Conservation (phyloP, 1,140 invertebrate genomes). For the Thaumatotibia leucotreta region DNA sequence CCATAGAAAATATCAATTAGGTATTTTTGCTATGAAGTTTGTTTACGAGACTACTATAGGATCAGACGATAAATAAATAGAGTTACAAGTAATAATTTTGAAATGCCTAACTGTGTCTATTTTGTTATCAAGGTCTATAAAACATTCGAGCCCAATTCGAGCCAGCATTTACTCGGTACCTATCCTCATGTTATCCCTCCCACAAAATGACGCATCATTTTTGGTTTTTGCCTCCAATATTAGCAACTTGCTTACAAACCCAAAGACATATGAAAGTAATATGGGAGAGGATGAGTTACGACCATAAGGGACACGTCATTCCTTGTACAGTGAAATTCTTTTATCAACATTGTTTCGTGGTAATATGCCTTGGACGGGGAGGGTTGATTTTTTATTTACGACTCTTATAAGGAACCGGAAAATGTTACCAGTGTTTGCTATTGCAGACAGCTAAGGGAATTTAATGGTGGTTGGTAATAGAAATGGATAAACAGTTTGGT, state of each 20-base stretch:
- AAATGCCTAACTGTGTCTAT: no score
- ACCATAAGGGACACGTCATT: slow-evolving; percentile 44
- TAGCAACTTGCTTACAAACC: slow-evolving; percentile 20
- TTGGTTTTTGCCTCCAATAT: slow-evolving; percentile 24
- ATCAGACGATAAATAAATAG: no score
- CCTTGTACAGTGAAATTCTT: slow-evolving; percentile 43
- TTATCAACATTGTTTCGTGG: slow-evolving; percentile 44
- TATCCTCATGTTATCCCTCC: neutral
- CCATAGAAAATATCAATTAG: no score
- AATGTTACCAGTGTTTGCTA: neutral
- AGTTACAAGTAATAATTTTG: no score
- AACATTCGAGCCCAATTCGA: no score
- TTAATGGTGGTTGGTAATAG: neutral
- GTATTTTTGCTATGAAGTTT: no score
- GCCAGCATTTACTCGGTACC: no score
- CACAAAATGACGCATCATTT: slow-evolving; percentile 23
- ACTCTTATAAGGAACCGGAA: neutral
- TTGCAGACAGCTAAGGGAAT: neutral
- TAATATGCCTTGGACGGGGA: slow-evolving; percentile 26
- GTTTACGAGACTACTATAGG: no score
- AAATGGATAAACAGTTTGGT: neutral
- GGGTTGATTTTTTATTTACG: slow-evolving; percentile 16
- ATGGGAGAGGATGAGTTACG: slow-evolving; percentile 46
- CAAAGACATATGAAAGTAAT: slow-evolving; percentile 32
- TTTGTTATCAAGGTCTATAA: no score